phyloP scores from a whole-genome alignment of 2,888 invertebrate genomes.

The Tuta absoluta region DNA sequence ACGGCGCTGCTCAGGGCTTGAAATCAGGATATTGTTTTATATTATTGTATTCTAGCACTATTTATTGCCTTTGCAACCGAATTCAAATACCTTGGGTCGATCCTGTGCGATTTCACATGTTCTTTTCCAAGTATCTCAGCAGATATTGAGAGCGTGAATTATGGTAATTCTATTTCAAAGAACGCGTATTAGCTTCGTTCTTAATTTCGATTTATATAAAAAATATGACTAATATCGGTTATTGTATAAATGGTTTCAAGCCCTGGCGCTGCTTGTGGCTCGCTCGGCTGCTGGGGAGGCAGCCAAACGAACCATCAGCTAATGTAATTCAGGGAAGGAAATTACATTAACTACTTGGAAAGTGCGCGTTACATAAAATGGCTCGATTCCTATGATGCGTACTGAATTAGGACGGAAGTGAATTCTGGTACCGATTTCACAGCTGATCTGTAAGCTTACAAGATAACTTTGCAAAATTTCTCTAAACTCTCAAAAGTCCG shows the following conservation, averaged over 20 bases:
- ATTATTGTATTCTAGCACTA: not conserved
- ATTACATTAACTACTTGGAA: slow-evolving; percentile 73
- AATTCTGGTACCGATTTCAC: slow-evolving; percentile 80
- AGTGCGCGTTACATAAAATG: slow-evolving; percentile 81
- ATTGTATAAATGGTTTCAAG: not conserved
- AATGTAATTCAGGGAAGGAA: slow-evolving; percentile 74
- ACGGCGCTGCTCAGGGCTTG: slow-evolving; percentile 1
- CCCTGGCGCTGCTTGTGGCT: not conserved
- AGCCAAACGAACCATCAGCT: slow-evolving; percentile 48
- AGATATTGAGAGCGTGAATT: too few species aligned
- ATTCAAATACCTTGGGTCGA: not conserved
- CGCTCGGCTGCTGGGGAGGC: slow-evolving; percentile 3
- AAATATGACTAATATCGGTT: not conserved
- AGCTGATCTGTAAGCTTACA: slow-evolving; percentile 79
- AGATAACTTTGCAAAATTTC: slow-evolving; percentile 74
- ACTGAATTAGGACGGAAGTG: slow-evolving; percentile 82
- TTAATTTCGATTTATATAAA: too few species aligned
- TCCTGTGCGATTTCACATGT: not conserved
- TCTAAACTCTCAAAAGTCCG: slow-evolving; percentile 67
- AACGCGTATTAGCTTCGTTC: too few species aligned
- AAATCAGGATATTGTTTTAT: slow-evolving; percentile 3
- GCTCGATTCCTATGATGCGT: slow-evolving; percentile 81
- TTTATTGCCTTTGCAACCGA: not conserved
- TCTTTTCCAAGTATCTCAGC: too few species aligned
- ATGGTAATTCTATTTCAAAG: too few species aligned